Evolutionary conservation across 2,797 vertebrate genomes (phyloP), one percentile per base, ranked within the genome.

Genomic region (Syngnathus rostellatus): DNA sequence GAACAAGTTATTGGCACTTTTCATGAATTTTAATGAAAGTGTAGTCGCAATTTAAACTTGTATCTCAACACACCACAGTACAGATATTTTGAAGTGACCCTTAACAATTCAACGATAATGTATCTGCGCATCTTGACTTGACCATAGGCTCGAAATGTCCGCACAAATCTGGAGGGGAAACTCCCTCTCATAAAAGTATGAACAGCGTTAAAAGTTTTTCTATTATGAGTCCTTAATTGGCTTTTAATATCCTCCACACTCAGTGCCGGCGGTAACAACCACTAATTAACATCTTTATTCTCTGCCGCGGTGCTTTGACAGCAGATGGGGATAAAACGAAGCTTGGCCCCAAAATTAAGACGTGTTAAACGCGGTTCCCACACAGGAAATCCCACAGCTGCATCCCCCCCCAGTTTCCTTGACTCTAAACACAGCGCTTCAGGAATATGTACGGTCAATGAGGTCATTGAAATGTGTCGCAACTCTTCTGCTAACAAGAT

Each of bases 211-310:
- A 51, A 21, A 21, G 1, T 51, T 78, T 70, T 50, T 50, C 17
- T 40, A 19, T 60, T 41, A 23, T 55, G 17, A 67, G 51, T 39
- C 23, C 68, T 77, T 60, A 81, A 82, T 67, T 79, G 45, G 37
- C n/a, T 75, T 45, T 62, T 2, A 68, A 43, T 73, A 38, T 40
- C 9, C 25, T 19, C 16, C 53, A 10, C 2, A 6, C 64, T 68
- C 45, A n/a, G 54, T 48, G 53, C 64, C 65, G 55, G 53, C 54
- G 70, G 68, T 82, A 63, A 66, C 45, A 60, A 45, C 19, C 9
- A 0, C 50, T 74, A 75, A 84, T 83, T 79, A 81, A 43, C 23
- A 7, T 79, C 66, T 78, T 72, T 79, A 69, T 81, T 82, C 74
- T 53, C 43, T 41, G 41, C 64, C 64, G 41, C 63, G 69, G 64